Evolutionary conservation across 2,113 vertebrate genomes (phyloP).

Genomic region (Loxodonta africana): DNA sequence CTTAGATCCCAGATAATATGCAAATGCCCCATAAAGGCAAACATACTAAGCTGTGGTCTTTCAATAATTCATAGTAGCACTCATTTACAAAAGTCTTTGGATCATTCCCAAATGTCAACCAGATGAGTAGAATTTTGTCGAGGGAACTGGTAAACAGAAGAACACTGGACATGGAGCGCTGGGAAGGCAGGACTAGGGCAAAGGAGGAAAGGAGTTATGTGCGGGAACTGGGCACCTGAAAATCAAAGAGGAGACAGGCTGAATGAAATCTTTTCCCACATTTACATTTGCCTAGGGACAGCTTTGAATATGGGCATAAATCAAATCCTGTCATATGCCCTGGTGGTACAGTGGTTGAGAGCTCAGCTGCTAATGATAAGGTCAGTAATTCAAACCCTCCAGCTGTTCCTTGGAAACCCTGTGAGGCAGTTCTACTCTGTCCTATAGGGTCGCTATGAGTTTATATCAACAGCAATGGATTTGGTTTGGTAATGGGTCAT

Average conservation of each 20-base stretch:
- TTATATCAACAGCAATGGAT: no score
- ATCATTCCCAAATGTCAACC: background rate
- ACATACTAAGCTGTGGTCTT: slow-evolving; percentile 30
- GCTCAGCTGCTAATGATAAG: no score
- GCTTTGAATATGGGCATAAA: background rate
- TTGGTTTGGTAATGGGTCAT: no score
- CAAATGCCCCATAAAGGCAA: background rate
- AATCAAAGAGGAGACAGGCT: background rate
- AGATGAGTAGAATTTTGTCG: background rate
- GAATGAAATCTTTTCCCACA: background rate
- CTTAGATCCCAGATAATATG: background rate
- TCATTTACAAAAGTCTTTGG: slow-evolving; percentile 39
- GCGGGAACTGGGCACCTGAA: background rate
- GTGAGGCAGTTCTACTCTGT: no score
- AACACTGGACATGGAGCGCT: background rate
- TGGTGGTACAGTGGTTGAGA: no score
- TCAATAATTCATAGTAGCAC: slow-evolving; percentile 26
- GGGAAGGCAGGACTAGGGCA: background rate
- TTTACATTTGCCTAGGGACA: slow-evolving; percentile 8
- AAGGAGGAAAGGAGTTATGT: fast-evolving
- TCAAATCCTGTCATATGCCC: background rate
- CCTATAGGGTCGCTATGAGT: no score
- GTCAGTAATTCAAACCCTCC: no score
- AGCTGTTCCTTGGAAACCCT: no score
- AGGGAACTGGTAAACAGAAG: background rate